Evolutionary conservation across 2,888 invertebrate genomes (phyloP), one percentile per base, ranked within the genome.

Genomic region (Linnaemya vulpina): DNA sequence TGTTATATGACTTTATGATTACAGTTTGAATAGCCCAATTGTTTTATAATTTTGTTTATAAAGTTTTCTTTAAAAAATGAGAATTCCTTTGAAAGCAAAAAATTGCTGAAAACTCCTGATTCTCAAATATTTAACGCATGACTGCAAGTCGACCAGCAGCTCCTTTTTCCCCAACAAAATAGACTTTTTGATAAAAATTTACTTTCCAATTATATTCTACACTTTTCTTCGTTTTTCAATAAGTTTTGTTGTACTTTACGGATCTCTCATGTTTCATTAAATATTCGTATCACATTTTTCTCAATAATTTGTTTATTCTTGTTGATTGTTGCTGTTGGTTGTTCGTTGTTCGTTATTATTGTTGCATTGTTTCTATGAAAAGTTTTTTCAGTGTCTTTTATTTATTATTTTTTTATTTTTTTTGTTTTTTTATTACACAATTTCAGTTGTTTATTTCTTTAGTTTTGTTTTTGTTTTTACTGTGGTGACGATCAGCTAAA

Each of bases 231-330:
- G 1, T 46, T 46, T 49, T 46, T 22, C 13, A 46, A 43, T 65
- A 20, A 46, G 25, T 30, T 65, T 65, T 38, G 17, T 88, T 89
- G 86, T 38, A 35, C 40, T 68, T 60, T 51, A 68, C 13, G 51
- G 38, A 70, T 78, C 63, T 78, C n/a, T 70, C 43, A 53, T 71
- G 49, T 58, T 75, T 73, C 76, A 76, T 84, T 84, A 74, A 73
- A 75, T 79, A 85, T 85, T 78, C 85, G 71, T 75, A 62, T 85
- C 85, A 85, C 85, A 85, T 79, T 75, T 85, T 85, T 85, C 78
- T 30, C 60, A 78, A 85, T 82, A 85, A 79, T 85, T 85, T 85
- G 78, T 82, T 55, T 78, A 68, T 82, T 80, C 73, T 73, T 77
- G 40, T 77, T 65, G 75, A 67, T 43, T 74, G 25, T 51, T 70